A percentile compares a stretch with the other conserved stretches of the same genome.
These are phyloP conservation scores for Platanista minor DNA, from an alignment of 2,113 vertebrate species.

Conservation along the genomic window DNA sequence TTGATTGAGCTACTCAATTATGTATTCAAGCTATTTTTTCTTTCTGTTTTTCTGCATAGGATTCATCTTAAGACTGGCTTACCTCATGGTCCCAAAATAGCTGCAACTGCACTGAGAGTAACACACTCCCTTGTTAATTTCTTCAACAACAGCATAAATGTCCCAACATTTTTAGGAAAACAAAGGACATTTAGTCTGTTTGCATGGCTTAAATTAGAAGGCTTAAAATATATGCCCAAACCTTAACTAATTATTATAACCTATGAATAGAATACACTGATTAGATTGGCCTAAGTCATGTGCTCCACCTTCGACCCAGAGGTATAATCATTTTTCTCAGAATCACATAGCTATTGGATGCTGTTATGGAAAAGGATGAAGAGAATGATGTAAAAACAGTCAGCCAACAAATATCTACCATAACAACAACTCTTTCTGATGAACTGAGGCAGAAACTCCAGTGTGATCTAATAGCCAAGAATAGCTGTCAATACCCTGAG, in stretches of 20 bases:
- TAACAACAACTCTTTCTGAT: not conserved
- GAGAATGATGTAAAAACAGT: not conserved
- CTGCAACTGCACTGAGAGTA: not conserved
- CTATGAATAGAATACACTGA: not conserved
- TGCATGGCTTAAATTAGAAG: not conserved
- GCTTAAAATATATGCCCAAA: not conserved
- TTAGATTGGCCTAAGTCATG: not conserved
- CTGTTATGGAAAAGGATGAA: not conserved
- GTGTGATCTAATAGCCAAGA: not conserved
- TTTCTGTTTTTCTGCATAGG: not conserved
- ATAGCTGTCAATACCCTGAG: not conserved
- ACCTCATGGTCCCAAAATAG: not conserved
- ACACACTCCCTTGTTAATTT: not conserved
- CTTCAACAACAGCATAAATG: not conserved
- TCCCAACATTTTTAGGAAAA: not conserved
- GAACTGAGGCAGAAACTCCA: not conserved
- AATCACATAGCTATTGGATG: not conserved
- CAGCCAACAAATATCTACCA: not conserved
- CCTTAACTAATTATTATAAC: not conserved
- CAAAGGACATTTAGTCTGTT: not conserved
- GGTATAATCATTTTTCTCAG: not conserved
- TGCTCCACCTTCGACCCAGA: not conserved
- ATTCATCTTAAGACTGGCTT: not conserved
- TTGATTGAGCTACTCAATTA: not conserved
- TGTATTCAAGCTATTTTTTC: not conserved